Evolutionary conservation across 2,888 invertebrate genomes (phyloP).

Genomic region (Saturnia japonica): DNA sequence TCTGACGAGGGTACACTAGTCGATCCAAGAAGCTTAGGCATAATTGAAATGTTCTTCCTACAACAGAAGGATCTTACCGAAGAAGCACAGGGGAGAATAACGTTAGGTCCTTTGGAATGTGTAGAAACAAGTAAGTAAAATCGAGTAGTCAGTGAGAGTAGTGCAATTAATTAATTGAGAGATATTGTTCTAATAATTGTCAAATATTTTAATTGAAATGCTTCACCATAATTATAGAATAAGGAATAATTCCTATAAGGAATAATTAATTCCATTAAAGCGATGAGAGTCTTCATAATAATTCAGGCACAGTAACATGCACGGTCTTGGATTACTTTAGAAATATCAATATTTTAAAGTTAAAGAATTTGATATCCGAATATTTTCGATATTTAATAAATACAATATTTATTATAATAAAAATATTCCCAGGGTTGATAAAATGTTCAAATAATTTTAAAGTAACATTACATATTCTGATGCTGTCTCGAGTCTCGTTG

Average conservation of each 20-base stretch:
- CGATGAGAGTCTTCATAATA: neutral
- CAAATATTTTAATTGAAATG: slow-evolving; percentile 12
- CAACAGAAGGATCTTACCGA: slow-evolving; percentile 92
- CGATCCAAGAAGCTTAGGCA: slow-evolving; percentile 90
- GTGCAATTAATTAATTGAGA: neutral
- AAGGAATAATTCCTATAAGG: neutral
- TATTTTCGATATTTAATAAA: neutral
- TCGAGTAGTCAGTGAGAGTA: neutral
- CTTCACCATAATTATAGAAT: neutral
- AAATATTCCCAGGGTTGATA: neutral
- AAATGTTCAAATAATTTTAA: neutral
- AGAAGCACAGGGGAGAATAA: slow-evolving; percentile 93
- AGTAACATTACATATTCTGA: neutral
- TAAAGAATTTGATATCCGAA: neutral
- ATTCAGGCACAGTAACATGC: neutral
- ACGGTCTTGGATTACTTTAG: neutral
- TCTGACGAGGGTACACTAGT: slow-evolving; percentile 94
- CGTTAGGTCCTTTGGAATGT: slow-evolving; percentile 94
- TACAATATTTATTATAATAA: neutral
- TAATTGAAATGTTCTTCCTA: slow-evolving; percentile 94
- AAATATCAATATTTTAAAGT: neutral
- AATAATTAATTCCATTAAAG: neutral
- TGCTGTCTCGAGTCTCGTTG: too few relatives aligned
- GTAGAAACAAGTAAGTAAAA: slow-evolving; percentile 93
- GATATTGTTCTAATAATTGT: neutral